Percentiles rank a stretch among this genome's conserved stretches.
Evolutionary conservation across 2,113 vertebrate genomes (phyloP).

Genomic region (Thalassoma bifasciatum): DNA sequence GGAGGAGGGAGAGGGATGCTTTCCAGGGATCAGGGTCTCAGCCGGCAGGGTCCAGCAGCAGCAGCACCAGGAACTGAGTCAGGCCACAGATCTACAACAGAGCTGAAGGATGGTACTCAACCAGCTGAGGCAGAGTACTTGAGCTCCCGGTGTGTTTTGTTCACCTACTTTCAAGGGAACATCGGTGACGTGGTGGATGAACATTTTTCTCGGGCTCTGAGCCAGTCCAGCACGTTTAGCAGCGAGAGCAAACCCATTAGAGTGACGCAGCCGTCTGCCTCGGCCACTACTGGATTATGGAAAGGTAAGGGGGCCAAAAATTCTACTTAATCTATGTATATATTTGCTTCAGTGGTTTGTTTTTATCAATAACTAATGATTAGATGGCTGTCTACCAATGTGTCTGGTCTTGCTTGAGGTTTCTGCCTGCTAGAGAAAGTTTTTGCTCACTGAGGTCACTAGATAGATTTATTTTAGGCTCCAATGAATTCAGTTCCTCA

Average conservation of each 20-base stretch:
- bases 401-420: no score
- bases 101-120: slow-evolving; percentile 88
- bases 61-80: slow-evolving; percentile 77
- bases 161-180: slow-evolving; percentile 98
- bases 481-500: neutral
- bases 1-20: slow-evolving; percentile 64
- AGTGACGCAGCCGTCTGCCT: slow-evolving; percentile 70
- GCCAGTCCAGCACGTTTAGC: slow-evolving; percentile 89
- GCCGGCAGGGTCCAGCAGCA: slow-evolving; percentile 33
- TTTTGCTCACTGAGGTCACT: no score
- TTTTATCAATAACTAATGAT: neutral
- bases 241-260: slow-evolving; percentile 86
- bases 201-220: slow-evolving; percentile 97
- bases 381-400: neutral
- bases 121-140: slow-evolving; percentile 97
- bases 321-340: neutral
- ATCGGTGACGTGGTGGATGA: slow-evolving; percentile 97
- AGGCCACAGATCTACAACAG: slow-evolving; percentile 50
- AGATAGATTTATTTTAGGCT: neutral
- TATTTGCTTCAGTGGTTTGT: neutral
- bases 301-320: slow-evolving; percentile 84
- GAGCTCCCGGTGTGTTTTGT: slow-evolving; percentile 97
- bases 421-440: neutral
- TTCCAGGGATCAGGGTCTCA: slow-evolving; percentile 61
- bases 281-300: slow-evolving; percentile 84